Evolutionary conservation across 2,113 vertebrate species (phyloP).

Genomic region (Lepus europaeus): DNA sequence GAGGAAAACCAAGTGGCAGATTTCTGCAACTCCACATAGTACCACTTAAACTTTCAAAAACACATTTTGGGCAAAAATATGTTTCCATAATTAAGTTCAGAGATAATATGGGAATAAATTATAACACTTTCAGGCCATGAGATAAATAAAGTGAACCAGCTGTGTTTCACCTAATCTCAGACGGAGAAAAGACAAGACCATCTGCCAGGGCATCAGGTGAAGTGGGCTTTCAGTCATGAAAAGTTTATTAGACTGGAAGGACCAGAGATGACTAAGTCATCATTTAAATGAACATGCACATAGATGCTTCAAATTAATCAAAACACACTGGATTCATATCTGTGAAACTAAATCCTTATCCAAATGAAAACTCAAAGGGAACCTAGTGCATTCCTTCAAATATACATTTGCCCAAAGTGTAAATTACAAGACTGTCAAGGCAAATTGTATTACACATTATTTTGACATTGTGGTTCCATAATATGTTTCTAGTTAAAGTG

Average conservation of each 20-base stretch:
- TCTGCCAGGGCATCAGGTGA: neutral
- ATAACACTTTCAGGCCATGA: neutral
- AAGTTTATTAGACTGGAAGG: neutral
- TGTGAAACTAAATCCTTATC: neutral
- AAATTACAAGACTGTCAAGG: neutral
- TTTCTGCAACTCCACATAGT: conserved; percentile 31
- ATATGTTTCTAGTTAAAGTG: too few relatives aligned
- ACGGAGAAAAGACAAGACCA: conserved; percentile 3
- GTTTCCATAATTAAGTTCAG: conserved; percentile 7
- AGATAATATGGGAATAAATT: conserved; percentile 9
- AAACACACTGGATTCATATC: neutral
- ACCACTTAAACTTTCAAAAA: neutral
- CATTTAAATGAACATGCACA: neutral
- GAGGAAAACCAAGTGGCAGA: conserved; percentile 14
- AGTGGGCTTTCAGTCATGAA: neutral
- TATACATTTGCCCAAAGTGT: neutral
- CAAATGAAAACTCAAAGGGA: neutral
- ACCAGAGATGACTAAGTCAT: neutral
- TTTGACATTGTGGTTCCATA: neutral
- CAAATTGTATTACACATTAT: neutral
- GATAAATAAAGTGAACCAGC: conserved; percentile 2
- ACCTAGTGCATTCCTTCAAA: neutral
- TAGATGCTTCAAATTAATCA: neutral
- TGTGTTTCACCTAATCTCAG: conserved; percentile 6
- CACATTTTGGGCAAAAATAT: neutral